Percentiles rank a stretch among this genome's conserved stretches.
Conservation (phyloP, 2,113 vertebrate genomes). For the Lates calcarifer region DNA sequence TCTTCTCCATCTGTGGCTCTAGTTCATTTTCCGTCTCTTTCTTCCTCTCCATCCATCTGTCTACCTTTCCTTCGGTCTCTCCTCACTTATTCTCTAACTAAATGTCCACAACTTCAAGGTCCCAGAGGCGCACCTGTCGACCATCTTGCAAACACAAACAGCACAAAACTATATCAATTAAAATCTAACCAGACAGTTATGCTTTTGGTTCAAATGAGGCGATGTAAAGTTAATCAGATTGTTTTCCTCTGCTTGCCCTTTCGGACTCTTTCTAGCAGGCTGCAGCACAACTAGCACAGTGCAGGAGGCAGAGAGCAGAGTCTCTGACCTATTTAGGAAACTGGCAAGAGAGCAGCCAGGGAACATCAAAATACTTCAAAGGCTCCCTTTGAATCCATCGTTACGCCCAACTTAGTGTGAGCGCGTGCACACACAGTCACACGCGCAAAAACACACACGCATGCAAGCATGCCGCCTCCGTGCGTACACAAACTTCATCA, state of each 20-base stretch:
- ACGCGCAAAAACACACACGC: constrained; percentile 11
- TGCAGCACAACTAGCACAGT: constrained; percentile 68
- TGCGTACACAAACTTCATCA: constrained; percentile 73
- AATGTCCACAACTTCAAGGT: constrained; percentile 24
- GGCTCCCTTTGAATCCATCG: constrained; percentile 82
- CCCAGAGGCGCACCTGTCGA: constrained; percentile 32
- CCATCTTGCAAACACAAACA: constrained; percentile 35
- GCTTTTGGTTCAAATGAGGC: constrained; percentile 43
- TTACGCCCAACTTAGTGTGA: constrained; percentile 80
- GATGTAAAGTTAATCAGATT: constrained; percentile 58
- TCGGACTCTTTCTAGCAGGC: constrained; percentile 68
- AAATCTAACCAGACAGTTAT: not conserved
- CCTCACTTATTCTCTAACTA: not conserved
- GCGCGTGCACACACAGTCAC: constrained; percentile 39
- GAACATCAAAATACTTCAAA: constrained; percentile 88
- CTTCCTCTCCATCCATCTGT: constrained; percentile 15
- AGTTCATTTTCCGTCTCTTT: constrained; percentile 10
- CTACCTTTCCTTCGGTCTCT: not conserved
- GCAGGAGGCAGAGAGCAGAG: constrained; percentile 79
- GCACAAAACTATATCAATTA: constrained; percentile 20
- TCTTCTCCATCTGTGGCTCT: not conserved
- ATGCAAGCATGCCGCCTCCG: constrained; percentile 37
- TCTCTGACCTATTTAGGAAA: constrained; percentile 87
- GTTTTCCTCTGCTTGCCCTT: constrained; percentile 70
- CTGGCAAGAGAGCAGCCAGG: constrained; percentile 84